Conservation (phyloP, 2,888 invertebrate species). For the Hypena proboscidalis region DNA sequence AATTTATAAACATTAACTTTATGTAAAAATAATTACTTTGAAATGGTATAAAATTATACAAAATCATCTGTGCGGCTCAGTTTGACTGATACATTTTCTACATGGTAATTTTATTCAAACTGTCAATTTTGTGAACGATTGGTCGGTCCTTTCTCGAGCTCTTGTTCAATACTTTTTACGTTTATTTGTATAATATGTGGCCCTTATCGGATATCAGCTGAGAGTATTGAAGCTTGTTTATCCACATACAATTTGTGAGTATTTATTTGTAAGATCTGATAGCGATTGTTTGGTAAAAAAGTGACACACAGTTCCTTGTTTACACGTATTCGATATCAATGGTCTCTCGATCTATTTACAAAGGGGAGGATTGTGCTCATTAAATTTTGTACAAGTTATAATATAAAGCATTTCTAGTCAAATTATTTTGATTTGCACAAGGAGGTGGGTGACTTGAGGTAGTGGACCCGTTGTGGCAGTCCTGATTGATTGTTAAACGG, state of each 20-base stretch:
- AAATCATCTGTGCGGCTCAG: too few relatives aligned
- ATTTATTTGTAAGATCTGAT: slow-evolving; percentile 23
- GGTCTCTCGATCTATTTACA: slow-evolving; percentile 70
- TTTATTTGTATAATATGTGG: slow-evolving; percentile 75
- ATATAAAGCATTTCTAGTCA: background rate
- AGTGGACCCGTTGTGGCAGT: slow-evolving; percentile 8
- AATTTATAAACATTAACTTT: too few relatives aligned
- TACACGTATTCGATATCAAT: slow-evolving; percentile 76
- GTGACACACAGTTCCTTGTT: slow-evolving; percentile 65
- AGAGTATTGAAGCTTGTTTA: slow-evolving; percentile 57
- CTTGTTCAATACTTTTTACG: slow-evolving; percentile 64
- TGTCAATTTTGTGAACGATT: slow-evolving; percentile 60
- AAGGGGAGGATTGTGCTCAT: slow-evolving; percentile 75
- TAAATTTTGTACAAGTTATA: slow-evolving; percentile 14
- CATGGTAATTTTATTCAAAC: slow-evolving; percentile 33
- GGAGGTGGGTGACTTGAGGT: slow-evolving; percentile 1
- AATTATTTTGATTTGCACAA: slow-evolving; percentile 11
- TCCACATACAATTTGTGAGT: slow-evolving; percentile 65
- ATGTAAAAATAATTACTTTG: too few relatives aligned
- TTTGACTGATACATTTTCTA: slow-evolving; percentile 7
- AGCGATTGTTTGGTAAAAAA: slow-evolving; percentile 38
- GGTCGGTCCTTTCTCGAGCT: slow-evolving; percentile 63
- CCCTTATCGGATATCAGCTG: slow-evolving; percentile 59
- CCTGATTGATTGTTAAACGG: slow-evolving; percentile 21
- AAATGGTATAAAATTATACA: too few relatives aligned